Percentiles rank a stretch among this genome's conserved stretches.
Conservation (phyloP, 2,888 invertebrate species). For the Andrena chrysosceles region DNA sequence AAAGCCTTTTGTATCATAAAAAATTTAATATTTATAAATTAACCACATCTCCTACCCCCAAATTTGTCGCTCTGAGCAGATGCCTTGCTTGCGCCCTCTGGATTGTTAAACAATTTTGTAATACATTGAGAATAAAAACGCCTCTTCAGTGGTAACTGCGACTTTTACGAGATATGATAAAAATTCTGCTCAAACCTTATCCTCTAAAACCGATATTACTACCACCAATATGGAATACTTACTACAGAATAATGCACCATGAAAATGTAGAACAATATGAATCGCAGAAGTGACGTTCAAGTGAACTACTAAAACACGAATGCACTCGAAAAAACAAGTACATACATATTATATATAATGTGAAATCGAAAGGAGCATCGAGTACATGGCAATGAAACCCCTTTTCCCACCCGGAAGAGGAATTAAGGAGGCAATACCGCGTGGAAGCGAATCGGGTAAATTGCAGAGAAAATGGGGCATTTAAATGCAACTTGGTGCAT, state of each 20-base stretch:
- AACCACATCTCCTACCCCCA: too few relatives aligned
- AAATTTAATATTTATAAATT: too few relatives aligned
- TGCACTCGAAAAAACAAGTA: not conserved
- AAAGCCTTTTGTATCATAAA: too few relatives aligned
- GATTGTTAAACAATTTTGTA: too few relatives aligned
- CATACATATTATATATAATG: not conserved
- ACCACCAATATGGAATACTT: too few relatives aligned
- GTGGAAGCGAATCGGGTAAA: slow-evolving; percentile 39
- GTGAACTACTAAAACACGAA: not conserved
- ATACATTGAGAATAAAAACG: too few relatives aligned
- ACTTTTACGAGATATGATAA: too few relatives aligned
- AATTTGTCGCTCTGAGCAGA: too few relatives aligned
- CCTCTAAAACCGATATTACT: too few relatives aligned
- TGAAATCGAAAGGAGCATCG: slow-evolving; percentile 21
- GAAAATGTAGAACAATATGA: not conserved
- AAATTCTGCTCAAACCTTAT: too few relatives aligned
- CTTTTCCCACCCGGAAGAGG: not conserved
- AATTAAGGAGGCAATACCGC: slow-evolving; percentile 9
- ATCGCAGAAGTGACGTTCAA: not conserved
- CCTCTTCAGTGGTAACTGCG: too few relatives aligned
- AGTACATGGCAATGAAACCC: slow-evolving; percentile 3
- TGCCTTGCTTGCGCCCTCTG: too few relatives aligned
- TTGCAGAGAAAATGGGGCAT: slow-evolving; percentile 49
- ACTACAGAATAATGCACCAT: not conserved
- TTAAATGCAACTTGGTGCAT: slow-evolving; percentile 49